phyloP scores from a whole-genome alignment of 2,797 vertebrate species.

The Orientallactaga sibirica region DNA sequence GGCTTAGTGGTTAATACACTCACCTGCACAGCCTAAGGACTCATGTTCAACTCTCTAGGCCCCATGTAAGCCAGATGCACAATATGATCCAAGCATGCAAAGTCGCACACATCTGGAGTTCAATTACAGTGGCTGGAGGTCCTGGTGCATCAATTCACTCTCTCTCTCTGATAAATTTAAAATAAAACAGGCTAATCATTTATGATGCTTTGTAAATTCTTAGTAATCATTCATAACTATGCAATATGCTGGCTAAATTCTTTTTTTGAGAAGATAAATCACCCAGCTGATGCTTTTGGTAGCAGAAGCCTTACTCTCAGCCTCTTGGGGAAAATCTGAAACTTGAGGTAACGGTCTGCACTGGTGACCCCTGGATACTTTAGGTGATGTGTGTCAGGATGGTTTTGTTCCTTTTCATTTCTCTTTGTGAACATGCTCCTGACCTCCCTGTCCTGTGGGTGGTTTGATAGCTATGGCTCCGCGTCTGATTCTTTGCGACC shows the following conservation, averaged over 20 bases:
- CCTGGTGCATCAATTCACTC: too few relatives aligned
- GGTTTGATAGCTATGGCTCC: fast-evolving
- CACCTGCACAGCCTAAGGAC: too few relatives aligned
- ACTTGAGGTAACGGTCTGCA: fast-evolving
- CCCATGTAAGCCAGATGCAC: too few relatives aligned
- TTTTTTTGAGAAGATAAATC: background rate
- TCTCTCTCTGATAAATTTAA: too few relatives aligned
- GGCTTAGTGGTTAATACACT: too few relatives aligned
- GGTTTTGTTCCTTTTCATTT: background rate
- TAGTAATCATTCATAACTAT: too few relatives aligned
- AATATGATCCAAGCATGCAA: too few relatives aligned
- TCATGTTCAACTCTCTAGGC: too few relatives aligned
- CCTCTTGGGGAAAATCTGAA: background rate
- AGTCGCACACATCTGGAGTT: too few relatives aligned
- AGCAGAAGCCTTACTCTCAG: background rate
- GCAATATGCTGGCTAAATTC: background rate
- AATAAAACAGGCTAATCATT: background rate
- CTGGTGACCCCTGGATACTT: fast-evolving
- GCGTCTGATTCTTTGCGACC: fast-evolving
- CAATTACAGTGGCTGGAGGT: too few relatives aligned
- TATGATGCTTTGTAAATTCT: background rate
- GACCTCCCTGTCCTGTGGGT: too few relatives aligned
- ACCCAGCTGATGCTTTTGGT: fast-evolving
- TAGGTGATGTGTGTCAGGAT: background rate
- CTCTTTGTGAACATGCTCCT: background rate